Conservation (phyloP, 2,888 invertebrate species). For the Dynastes maya region DNA sequence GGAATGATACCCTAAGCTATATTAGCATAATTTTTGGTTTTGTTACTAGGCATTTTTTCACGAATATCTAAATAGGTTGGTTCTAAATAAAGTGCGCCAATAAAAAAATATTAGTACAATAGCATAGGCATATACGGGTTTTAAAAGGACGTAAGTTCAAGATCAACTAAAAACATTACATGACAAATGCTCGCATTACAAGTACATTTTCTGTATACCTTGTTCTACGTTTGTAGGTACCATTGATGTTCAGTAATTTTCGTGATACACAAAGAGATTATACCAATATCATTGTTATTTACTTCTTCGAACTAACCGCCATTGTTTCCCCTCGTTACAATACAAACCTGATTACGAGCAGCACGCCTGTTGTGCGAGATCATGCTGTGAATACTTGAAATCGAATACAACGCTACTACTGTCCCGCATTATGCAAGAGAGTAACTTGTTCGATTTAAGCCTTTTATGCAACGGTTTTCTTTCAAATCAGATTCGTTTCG, state of each 20-base stretch:
- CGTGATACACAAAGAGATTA: slow-evolving; percentile 32
- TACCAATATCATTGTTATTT: slow-evolving; percentile 4
- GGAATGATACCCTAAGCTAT: too few relatives aligned
- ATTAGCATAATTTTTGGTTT: too few relatives aligned
- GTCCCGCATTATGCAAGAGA: slow-evolving; percentile 32
- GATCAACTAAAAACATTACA: background rate
- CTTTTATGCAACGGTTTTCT: slow-evolving; percentile 30
- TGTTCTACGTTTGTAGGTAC: background rate
- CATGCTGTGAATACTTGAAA: slow-evolving; percentile 35
- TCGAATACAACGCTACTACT: slow-evolving; percentile 28
- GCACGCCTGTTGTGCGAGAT: slow-evolving; percentile 37
- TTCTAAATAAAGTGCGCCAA: too few relatives aligned
- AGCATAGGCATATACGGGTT: too few relatives aligned
- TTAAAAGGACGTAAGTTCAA: too few relatives aligned
- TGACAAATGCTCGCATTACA: background rate
- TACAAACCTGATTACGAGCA: slow-evolving; percentile 40
- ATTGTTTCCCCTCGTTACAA: slow-evolving; percentile 27
- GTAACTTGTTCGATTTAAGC: slow-evolving; percentile 36
- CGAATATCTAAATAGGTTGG: too few relatives aligned
- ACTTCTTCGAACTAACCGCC: background rate
- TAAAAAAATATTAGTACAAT: too few relatives aligned
- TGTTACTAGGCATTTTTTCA: too few relatives aligned
- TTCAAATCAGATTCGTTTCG: slow-evolving; percentile 7
- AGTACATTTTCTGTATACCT: background rate
- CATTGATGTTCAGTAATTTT: slow-evolving; percentile 7